phyloP scores from a whole-genome alignment of 2,797 vertebrate species.

The Periparus ater region DNA sequence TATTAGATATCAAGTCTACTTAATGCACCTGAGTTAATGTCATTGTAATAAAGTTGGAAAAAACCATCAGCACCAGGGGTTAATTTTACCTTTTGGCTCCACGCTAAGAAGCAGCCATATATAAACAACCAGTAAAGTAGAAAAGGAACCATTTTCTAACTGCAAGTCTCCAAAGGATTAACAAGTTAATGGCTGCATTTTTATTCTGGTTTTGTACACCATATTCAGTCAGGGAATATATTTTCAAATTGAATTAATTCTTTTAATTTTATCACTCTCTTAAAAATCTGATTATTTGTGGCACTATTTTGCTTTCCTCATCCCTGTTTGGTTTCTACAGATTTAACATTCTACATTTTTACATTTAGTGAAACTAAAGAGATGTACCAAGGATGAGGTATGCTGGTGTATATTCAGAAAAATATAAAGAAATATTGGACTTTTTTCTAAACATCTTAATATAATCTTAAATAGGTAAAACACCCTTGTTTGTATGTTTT shows the following conservation, averaged over 20 bases:
- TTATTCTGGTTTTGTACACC: background rate
- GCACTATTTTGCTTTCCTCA: background rate
- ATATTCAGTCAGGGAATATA: background rate
- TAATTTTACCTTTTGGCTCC: background rate
- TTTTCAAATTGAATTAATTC: background rate
- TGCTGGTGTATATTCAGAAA: background rate
- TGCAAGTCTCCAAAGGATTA: background rate
- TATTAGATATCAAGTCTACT: background rate
- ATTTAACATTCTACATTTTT: background rate
- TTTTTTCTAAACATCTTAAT: background rate
- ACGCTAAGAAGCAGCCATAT: background rate
- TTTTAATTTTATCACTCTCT: background rate
- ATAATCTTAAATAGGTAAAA: background rate
- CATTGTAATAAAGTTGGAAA: background rate
- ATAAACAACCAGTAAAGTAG: background rate
- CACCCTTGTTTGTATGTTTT: background rate
- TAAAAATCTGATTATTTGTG: background rate
- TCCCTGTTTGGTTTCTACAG: background rate
- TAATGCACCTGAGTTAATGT: background rate
- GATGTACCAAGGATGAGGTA: background rate
- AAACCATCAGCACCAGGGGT: background rate
- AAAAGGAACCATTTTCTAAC: background rate
- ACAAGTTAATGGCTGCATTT: background rate
- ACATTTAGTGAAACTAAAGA: background rate
- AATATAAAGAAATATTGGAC: background rate